Evolutionary conservation across 2,888 invertebrate species (phyloP).

Genomic region (Lathronympha strigana): DNA sequence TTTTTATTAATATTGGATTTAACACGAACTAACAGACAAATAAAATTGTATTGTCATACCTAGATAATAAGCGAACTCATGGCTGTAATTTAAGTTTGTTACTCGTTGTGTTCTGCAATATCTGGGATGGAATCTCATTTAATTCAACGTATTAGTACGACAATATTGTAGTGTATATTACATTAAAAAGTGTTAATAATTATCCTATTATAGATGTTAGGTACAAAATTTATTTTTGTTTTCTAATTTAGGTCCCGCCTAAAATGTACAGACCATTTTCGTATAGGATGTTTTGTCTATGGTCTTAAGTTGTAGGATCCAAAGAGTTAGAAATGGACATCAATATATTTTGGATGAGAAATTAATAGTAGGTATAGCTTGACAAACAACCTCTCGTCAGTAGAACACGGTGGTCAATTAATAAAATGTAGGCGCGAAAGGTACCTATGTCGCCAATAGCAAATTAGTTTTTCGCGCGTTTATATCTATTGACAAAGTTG

Average conservation of each 20-base stretch:
- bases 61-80: constrained; percentile 57
- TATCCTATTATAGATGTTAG: constrained; percentile 67
- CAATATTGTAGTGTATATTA: constrained; percentile 73
- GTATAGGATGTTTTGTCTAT: constrained; percentile 38
- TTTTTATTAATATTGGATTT: constrained; percentile 74
- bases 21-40: constrained; percentile 56
- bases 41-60: constrained; percentile 44
- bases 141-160: constrained; percentile 72
- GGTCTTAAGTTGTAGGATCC: constrained; percentile 31
- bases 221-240: constrained; percentile 53
- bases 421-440: too few species aligned
- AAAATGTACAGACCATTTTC: constrained; percentile 49
- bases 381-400: too few species aligned
- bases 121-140: constrained; percentile 74
- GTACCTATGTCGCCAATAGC: too few species aligned
- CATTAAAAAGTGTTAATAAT: constrained; percentile 67
- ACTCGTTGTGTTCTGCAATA: constrained; percentile 64
- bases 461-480: too few species aligned
- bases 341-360: constrained; percentile 25
- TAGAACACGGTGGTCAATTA: too few species aligned
- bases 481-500: too few species aligned
- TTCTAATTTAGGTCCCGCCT: constrained; percentile 57
- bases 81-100: constrained; percentile 62
- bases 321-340: constrained; percentile 26
- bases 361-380: constrained; percentile 21